phyloP scores from a whole-genome alignment of 2,888 invertebrate genomes.

The Nomada flava region DNA sequence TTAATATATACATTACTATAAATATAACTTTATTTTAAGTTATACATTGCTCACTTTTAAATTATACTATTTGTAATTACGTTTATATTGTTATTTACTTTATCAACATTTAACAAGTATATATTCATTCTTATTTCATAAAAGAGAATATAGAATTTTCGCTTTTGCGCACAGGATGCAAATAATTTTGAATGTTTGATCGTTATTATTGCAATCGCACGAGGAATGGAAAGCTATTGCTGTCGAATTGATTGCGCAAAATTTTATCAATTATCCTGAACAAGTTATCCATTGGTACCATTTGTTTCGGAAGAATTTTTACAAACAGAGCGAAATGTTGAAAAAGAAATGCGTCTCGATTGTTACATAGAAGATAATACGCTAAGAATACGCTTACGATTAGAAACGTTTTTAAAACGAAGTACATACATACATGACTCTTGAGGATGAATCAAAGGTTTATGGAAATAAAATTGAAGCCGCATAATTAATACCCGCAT shows the following conservation, averaged over 20 bases:
- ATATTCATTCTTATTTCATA: constrained; percentile 12
- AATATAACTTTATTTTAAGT: constrained; percentile 12
- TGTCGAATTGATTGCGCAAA: constrained; percentile 17
- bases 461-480: constrained; percentile 66
- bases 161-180: not conserved
- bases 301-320: constrained; percentile 4
- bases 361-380: constrained; percentile 35
- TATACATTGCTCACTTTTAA: not conserved
- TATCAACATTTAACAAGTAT: constrained; percentile 2
- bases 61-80: constrained; percentile 23
- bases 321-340: constrained; percentile 15
- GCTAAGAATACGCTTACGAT: constrained; percentile 32
- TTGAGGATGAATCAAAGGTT: constrained; percentile 42
- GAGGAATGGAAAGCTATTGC: not conserved
- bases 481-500: constrained; percentile 61
- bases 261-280: constrained; percentile 12
- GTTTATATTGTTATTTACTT: constrained; percentile 21
- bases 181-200: not conserved
- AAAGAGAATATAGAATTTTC: not conserved
- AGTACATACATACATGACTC: constrained; percentile 22
- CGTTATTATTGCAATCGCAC: not conserved
- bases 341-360: constrained; percentile 25
- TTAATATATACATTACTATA: not conserved
- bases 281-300: constrained; percentile 4
- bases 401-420: constrained; percentile 36